phyloP scores from a whole-genome alignment of 1,140 invertebrate genomes.

The Ips nitidus region DNA sequence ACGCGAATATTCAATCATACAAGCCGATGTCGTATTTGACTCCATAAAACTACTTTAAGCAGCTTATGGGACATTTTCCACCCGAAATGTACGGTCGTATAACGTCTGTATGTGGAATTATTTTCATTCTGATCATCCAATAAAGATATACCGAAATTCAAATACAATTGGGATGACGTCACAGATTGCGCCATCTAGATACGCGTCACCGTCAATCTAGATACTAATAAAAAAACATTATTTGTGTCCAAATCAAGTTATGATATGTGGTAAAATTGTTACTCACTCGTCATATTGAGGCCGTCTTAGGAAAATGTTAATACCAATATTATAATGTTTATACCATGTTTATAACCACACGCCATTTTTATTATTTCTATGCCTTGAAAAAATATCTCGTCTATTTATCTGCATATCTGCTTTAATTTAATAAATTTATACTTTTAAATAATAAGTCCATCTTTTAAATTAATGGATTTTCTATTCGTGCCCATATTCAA shows the following conservation, averaged over 20 bases:
- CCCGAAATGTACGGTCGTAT: background rate
- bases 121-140: background rate
- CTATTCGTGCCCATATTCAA: background rate
- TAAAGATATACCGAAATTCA: background rate
- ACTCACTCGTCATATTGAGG: no score
- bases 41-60: conserved; percentile 24
- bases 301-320: no score
- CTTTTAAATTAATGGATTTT: no score
- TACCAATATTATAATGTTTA: no score
- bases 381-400: background rate
- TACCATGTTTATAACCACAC: no score
- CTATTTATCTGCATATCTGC: background rate
- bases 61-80: background rate
- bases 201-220: no score
- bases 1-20: conserved; percentile 38
- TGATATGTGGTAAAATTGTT: background rate
- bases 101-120: background rate
- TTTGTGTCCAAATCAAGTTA: background rate
- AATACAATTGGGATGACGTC: background rate
- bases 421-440: background rate
- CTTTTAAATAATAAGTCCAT: no score
- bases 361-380: background rate
- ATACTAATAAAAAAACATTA: background rate
- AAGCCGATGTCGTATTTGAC: conserved; percentile 31
- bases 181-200: no score